These are phyloP conservation scores for Pomatostomus ruficeps DNA, from an alignment of 2,113 vertebrate species.

Conservation along the genomic window DNA sequence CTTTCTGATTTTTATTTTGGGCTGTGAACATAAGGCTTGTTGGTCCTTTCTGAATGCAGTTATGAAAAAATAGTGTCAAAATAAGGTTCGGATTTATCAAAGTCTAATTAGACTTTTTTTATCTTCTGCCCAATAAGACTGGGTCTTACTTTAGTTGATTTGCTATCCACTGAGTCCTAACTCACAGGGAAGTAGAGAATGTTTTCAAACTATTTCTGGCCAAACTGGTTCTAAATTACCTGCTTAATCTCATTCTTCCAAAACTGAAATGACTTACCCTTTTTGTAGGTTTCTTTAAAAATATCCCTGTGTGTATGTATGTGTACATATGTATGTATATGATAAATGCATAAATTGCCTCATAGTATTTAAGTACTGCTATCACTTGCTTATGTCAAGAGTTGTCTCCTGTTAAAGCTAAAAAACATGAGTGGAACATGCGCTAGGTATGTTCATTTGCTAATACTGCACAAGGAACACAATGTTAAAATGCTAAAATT, in stretches of 20 bases:
- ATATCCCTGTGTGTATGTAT: accelerated
- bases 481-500: neutral
- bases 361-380: neutral
- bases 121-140: neutral
- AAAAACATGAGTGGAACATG: neutral
- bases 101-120: neutral
- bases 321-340: neutral
- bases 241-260: neutral
- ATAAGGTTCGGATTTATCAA: neutral
- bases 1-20: neutral
- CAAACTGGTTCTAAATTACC: neutral
- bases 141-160: neutral
- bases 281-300: neutral
- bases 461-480: neutral
- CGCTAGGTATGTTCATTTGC: neutral
- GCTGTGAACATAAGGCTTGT: neutral
- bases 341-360: neutral
- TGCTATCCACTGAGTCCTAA: neutral
- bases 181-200: neutral
- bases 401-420: neutral
- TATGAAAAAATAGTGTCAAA: neutral
- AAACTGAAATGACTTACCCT: neutral
- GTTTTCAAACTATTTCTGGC: neutral
- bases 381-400: neutral
- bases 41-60: neutral